A percentile compares a stretch with the other conserved stretches of the same genome.
phyloP scores from a whole-genome alignment of 1,140 invertebrate species.

The Eubasilissa regina region DNA sequence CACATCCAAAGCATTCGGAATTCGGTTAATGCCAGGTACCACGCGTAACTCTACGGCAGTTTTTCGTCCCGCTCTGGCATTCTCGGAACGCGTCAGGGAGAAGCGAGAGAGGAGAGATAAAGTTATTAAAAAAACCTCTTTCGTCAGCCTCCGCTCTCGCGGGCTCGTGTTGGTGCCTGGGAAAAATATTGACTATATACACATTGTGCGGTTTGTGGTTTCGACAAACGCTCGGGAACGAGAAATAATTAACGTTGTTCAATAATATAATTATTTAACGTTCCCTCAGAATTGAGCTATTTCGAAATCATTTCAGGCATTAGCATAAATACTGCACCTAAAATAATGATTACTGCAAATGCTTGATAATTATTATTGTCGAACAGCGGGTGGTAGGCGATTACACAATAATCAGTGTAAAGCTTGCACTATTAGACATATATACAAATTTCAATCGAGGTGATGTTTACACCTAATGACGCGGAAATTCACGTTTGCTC shows the following conservation, averaged over 20 bases:
- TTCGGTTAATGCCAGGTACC: constrained; percentile 59
- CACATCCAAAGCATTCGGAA: constrained; percentile 53
- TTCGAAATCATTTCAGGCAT: not conserved
- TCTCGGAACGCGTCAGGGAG: not conserved
- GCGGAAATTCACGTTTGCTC: constrained; percentile 7
- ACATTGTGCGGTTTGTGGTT: constrained; percentile 44
- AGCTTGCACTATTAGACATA: not conserved
- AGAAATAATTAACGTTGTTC: constrained; percentile 41
- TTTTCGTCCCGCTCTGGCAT: constrained; percentile 42
- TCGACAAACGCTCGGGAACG: constrained; percentile 8
- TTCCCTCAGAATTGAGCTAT: not conserved
- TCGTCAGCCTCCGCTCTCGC: constrained; percentile 51
- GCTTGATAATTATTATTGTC: too few relatives aligned
- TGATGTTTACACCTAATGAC: not conserved
- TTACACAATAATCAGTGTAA: too few relatives aligned
- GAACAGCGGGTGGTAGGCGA: too few relatives aligned
- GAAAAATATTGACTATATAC: constrained; percentile 49
- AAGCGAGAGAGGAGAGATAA: constrained; percentile 50
- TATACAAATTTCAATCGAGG: not conserved
- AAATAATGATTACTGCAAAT: too few relatives aligned
- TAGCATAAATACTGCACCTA: not conserved
- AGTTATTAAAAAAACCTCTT: constrained; percentile 60
- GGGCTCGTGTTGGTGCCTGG: constrained; percentile 45
- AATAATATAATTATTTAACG: not conserved
- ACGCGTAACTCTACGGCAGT: constrained; percentile 55